Conservation (phyloP, 2,888 invertebrate species). For the Chrysotoxum bicinctum region DNA sequence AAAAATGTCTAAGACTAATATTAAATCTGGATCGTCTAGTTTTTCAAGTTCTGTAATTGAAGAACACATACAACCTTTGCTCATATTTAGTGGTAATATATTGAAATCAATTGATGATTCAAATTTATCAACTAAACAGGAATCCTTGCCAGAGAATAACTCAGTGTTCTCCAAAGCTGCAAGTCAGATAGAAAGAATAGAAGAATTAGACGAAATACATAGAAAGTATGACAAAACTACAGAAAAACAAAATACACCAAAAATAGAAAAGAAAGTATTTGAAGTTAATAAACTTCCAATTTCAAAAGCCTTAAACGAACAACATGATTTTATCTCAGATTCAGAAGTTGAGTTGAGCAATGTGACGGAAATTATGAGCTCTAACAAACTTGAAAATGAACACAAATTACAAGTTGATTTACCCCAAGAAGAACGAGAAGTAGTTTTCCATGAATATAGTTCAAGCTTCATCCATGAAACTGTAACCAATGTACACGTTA, state of each 20-base stretch:
- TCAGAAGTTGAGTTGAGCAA: neutral
- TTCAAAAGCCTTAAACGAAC: neutral
- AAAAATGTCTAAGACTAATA: slow-evolving; percentile 13
- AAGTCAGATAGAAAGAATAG: neutral
- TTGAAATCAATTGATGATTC: neutral
- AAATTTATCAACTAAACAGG: neutral
- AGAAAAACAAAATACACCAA: neutral
- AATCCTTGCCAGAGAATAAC: neutral
- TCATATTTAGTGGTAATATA: slow-evolving; percentile 25
- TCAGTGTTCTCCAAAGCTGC: neutral
- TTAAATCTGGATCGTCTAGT: neutral
- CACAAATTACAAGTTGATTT: neutral
- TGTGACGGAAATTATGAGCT: neutral
- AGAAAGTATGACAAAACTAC: neutral
- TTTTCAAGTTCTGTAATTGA: slow-evolving; percentile 8
- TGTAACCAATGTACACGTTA: neutral
- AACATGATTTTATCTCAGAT: neutral
- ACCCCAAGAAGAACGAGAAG: neutral
- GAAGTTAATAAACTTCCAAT: too few relatives aligned
- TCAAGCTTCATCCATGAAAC: neutral
- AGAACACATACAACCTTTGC: slow-evolving; percentile 47
- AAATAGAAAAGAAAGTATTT: neutral
- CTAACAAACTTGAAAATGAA: neutral
- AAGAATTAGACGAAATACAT: neutral
- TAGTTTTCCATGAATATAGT: neutral